phyloP scores from a whole-genome alignment of 2,888 invertebrate species.

The Andrena trimmerana region DNA sequence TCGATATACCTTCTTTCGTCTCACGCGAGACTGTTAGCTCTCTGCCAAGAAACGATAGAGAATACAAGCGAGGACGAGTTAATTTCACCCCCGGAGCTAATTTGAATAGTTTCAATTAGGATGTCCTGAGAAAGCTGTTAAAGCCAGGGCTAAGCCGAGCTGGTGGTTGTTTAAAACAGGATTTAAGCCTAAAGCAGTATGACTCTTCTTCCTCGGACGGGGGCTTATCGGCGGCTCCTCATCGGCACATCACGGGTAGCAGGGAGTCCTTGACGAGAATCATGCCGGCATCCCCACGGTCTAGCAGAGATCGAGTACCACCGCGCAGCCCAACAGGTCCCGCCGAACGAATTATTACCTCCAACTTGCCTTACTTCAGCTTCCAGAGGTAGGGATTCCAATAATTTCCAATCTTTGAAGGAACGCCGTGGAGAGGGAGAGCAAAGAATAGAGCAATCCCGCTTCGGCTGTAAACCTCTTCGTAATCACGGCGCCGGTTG shows the following conservation, averaged over 20 bases:
- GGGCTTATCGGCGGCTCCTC: slow-evolving; percentile 78
- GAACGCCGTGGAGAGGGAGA: not conserved
- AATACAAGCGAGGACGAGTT: not conserved
- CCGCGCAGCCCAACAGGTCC: slow-evolving; percentile 82
- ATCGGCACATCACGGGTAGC: slow-evolving; percentile 81
- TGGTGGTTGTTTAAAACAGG: slow-evolving; percentile 74
- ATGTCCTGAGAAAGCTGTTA: not conserved
- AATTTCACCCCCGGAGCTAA: not conserved
- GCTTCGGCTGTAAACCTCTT: not conserved
- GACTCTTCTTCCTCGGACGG: slow-evolving; percentile 82
- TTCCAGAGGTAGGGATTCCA: slow-evolving; percentile 79
- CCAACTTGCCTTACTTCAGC: slow-evolving; percentile 82
- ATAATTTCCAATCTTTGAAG: slow-evolving; percentile 6
- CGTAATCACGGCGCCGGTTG: not conserved
- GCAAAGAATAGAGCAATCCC: not conserved
- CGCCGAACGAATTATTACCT: slow-evolving; percentile 80
- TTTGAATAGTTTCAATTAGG: not conserved
- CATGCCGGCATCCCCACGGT: slow-evolving; percentile 81
- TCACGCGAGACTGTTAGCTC: not conserved
- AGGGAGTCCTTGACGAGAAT: slow-evolving; percentile 83
- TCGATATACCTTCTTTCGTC: not conserved
- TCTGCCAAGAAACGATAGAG: not conserved
- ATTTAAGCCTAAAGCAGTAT: slow-evolving; percentile 83
- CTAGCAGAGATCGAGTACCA: slow-evolving; percentile 79
- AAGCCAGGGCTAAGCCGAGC: not conserved